Conservation (phyloP, 2,113 vertebrate species). For the Vimba vimba region DNA sequence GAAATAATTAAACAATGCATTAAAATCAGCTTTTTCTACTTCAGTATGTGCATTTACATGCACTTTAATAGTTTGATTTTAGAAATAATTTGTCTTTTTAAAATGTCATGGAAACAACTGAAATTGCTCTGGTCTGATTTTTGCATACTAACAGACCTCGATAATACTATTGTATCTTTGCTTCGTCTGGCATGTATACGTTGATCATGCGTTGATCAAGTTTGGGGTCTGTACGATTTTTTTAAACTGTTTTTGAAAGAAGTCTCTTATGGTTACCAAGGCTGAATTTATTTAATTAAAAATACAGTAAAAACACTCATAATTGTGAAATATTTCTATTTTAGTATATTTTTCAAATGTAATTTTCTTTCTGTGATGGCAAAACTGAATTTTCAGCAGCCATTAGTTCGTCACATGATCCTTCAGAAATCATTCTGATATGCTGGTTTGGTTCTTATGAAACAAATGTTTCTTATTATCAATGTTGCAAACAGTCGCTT, state of each 20-base stretch:
- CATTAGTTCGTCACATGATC: no score
- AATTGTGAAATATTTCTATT: neutral
- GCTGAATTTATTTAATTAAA: neutral
- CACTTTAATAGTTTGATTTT: neutral
- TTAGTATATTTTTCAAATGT: no score
- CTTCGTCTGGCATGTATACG: neutral
- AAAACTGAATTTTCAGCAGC: neutral
- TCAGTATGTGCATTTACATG: neutral
- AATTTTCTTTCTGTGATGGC: neutral
- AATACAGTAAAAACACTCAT: neutral
- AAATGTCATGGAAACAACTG: neutral
- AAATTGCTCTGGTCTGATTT: no score
- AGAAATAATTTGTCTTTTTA: neutral
- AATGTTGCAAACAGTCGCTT: neutral
- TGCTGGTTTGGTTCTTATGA: neutral
- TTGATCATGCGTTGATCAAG: neutral
- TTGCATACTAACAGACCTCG: no score
- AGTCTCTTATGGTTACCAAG: neutral
- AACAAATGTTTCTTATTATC: neutral
- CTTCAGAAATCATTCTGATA: neutral
- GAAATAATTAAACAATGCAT: neutral
- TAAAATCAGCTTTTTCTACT: neutral
- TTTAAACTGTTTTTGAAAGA: neutral
- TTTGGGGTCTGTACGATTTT: neutral
- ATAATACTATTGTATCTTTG: no score